These are phyloP conservation scores for Colletes collaris DNA, from an alignment of 2,888 invertebrate genomes.

Conservation along the genomic window DNA sequence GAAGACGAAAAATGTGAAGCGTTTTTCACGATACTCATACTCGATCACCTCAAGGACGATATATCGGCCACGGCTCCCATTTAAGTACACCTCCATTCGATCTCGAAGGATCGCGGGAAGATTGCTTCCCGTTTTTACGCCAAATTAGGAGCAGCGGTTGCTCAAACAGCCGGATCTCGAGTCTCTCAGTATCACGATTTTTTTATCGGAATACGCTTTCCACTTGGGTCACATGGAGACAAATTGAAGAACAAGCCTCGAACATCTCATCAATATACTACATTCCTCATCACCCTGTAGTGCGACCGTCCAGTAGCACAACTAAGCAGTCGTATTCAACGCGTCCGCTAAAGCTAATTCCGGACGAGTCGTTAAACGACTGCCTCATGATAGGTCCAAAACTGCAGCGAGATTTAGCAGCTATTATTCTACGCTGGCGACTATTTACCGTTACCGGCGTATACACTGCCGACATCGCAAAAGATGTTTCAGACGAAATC, in stretches of 20 bases:
- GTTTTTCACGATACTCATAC: neutral
- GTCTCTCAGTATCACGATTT: neutral
- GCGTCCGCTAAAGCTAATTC: neutral
- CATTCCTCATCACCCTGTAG: too few species aligned
- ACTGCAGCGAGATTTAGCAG: too few species aligned
- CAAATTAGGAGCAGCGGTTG: neutral
- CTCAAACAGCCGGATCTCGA: neutral
- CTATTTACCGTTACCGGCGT: slow-evolving; percentile 1
- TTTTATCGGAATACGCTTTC: slow-evolving; percentile 2
- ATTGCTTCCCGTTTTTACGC: neutral
- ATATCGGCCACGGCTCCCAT: too few species aligned
- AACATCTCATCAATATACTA: too few species aligned
- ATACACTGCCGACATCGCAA: slow-evolving; percentile 9
- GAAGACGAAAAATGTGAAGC: neutral
- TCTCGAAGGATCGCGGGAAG: neutral
- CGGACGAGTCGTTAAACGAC: slow-evolving; percentile 2
- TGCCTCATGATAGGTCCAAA: too few species aligned
- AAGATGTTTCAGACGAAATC: slow-evolving; percentile 2
- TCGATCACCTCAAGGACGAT: too few species aligned
- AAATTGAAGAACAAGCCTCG: too few species aligned
- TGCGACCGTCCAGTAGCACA: too few species aligned
- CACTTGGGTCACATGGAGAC: slow-evolving; percentile 4
- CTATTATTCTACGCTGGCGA: neutral
- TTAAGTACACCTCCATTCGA: too few species aligned
- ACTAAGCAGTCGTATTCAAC: slow-evolving; percentile 2